These are phyloP conservation scores for Pelodytes ibericus DNA, from an alignment of 2,797 vertebrate genomes.

Conservation along the genomic window DNA sequence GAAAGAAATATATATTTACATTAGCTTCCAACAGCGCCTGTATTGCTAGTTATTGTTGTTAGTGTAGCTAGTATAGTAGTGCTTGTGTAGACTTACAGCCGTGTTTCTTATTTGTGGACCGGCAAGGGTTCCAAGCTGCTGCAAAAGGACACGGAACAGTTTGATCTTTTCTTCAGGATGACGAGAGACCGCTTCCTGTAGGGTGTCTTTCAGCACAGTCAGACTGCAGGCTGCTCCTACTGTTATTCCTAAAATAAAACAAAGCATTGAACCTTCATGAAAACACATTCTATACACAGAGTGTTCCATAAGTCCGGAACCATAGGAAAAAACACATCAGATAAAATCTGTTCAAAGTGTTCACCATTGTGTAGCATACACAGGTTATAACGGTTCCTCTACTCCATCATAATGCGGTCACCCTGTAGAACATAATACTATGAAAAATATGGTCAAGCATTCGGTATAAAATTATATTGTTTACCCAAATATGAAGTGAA, in stretches of 20 bases:
- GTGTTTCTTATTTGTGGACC: conserved; percentile 88
- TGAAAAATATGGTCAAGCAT: too few species aligned
- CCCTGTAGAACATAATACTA: too few species aligned
- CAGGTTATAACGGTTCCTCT: too few species aligned
- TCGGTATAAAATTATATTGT: too few species aligned
- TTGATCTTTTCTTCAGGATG: conserved; percentile 76
- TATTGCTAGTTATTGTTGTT: background rate
- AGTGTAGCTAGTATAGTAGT: too few species aligned
- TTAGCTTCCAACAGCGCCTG: background rate
- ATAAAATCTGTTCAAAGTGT: too few species aligned
- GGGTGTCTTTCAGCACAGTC: conserved; percentile 69
- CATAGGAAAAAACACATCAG: too few species aligned
- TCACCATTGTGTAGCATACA: too few species aligned
- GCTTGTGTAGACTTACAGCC: conserved; percentile 74
- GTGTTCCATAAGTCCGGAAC: too few species aligned
- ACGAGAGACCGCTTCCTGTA: conserved; percentile 70
- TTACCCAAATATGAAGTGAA: too few species aligned
- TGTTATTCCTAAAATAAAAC: conserved; percentile 69
- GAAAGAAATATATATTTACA: conserved; percentile 28
- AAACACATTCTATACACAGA: too few species aligned
- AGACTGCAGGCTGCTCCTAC: conserved; percentile 85
- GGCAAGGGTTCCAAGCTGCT: conserved; percentile 78
- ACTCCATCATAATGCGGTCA: too few species aligned
- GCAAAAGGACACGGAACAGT: conserved; percentile 75
- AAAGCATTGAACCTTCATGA: conserved; percentile 11